Conservation (phyloP, 2,888 invertebrate species). For the Craniophora ligustri region DNA sequence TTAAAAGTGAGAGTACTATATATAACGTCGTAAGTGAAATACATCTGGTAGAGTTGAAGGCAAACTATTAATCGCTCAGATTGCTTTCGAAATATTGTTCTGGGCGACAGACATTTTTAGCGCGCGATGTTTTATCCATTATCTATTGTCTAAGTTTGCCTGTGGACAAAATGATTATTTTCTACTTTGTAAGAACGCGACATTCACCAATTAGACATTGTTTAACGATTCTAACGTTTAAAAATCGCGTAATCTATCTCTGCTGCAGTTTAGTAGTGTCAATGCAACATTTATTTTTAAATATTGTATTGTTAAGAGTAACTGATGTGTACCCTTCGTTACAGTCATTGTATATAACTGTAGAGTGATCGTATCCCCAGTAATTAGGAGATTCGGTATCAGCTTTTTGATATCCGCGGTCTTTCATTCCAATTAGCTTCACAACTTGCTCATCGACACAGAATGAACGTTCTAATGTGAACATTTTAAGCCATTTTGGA, state of each 20-base stretch:
- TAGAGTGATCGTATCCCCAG: slow-evolving; percentile 82
- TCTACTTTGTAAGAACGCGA: slow-evolving; percentile 45
- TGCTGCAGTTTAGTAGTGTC: slow-evolving; percentile 48
- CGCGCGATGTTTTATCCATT: slow-evolving; percentile 58
- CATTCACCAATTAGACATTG: slow-evolving; percentile 80
- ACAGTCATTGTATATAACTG: slow-evolving; percentile 81
- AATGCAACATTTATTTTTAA: slow-evolving; percentile 51
- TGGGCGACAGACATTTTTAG: slow-evolving; percentile 59
- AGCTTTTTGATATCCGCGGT: slow-evolving; percentile 76
- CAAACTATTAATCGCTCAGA: slow-evolving; percentile 52
- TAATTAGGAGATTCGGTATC: slow-evolving; percentile 79
- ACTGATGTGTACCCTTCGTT: slow-evolving; percentile 74
- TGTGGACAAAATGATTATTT: slow-evolving; percentile 46
- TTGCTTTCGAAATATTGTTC: slow-evolving; percentile 72
- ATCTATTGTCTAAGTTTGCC: slow-evolving; percentile 59
- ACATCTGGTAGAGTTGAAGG: slow-evolving; percentile 35
- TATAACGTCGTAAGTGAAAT: slow-evolving; percentile 43
- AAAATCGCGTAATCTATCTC: slow-evolving; percentile 44
- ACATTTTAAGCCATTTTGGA: slow-evolving; percentile 84
- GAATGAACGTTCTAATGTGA: slow-evolving; percentile 81
- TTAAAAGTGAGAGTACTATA: slow-evolving; percentile 46
- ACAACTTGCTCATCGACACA: slow-evolving; percentile 76
- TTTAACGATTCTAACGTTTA: slow-evolving; percentile 58
- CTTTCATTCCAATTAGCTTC: slow-evolving; percentile 82
- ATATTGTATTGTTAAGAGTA: slow-evolving; percentile 69